A percentile compares a stretch with the other conserved stretches of the same genome.
Evolutionary conservation across 2,797 vertebrate species (phyloP).

Genomic region (Menidia menidia): DNA sequence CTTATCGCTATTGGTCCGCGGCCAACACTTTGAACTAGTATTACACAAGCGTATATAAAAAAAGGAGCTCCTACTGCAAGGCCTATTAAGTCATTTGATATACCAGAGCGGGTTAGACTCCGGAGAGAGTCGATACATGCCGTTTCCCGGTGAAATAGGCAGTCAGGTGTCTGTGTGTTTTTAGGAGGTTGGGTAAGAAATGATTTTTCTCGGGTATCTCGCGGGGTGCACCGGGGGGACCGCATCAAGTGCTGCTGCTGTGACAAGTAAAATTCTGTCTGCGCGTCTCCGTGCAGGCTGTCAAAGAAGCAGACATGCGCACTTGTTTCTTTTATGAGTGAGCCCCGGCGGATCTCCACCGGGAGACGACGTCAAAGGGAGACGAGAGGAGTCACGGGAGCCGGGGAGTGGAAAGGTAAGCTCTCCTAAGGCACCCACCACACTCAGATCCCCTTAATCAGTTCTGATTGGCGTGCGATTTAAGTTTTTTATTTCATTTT

Average conservation of each 20-base stretch:
- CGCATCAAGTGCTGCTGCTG: constrained; percentile 40
- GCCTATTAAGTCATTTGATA: constrained; percentile 37
- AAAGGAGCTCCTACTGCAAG: constrained; percentile 29
- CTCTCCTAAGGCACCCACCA: neutral
- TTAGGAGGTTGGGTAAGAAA: constrained; percentile 28
- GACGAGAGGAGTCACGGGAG: neutral
- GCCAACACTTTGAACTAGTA: constrained; percentile 46
- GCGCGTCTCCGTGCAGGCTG: constrained; percentile 49
- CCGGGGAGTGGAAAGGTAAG: neutral
- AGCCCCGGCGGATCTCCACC: constrained; percentile 42
- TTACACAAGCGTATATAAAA: constrained; percentile 17
- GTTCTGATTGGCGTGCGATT: constrained; percentile 2
- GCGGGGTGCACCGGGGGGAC: constrained; percentile 45
- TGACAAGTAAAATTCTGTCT: constrained; percentile 46
- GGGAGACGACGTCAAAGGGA: constrained; percentile 48
- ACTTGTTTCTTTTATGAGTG: constrained; percentile 64
- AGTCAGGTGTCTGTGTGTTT: constrained; percentile 32
- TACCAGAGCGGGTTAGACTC: constrained; percentile 50
- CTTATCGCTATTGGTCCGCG: constrained; percentile 18
- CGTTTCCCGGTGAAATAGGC: constrained; percentile 37
- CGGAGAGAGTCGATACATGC: constrained; percentile 19
- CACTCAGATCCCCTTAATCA: neutral
- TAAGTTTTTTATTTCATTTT: neutral
- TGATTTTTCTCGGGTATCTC: constrained; percentile 23
- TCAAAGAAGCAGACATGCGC: constrained; percentile 61